These are phyloP conservation scores for Craseonycteris thonglongyai DNA, from an alignment of 2,113 vertebrate genomes.

Conservation along the genomic window DNA sequence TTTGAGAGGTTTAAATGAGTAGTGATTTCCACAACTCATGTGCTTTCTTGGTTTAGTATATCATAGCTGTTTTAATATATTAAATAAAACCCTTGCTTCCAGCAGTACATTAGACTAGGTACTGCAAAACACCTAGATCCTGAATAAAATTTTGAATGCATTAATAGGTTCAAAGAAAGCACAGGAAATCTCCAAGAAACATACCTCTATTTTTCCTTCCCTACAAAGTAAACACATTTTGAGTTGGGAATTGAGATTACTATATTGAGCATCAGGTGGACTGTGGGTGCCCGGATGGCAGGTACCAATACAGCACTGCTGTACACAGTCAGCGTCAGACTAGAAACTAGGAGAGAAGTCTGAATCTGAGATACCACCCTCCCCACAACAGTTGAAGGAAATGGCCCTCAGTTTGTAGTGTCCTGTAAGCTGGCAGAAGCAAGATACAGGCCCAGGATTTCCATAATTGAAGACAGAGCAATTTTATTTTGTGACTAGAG, in stretches of 20 bases:
- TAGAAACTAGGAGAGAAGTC: neutral
- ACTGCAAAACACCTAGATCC: neutral
- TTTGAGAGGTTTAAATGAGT: neutral
- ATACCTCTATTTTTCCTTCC: neutral
- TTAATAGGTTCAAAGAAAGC: neutral
- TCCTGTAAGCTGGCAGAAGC: neutral
- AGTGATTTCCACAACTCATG: neutral
- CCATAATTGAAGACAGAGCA: neutral
- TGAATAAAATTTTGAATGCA: constrained; percentile 7
- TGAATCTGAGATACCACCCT: neutral
- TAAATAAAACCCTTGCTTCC: constrained; percentile 14
- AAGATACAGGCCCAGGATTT: neutral
- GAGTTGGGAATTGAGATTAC: neutral
- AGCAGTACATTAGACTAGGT: neutral
- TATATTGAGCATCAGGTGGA: neutral
- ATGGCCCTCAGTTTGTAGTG: neutral
- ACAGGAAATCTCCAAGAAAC: neutral
- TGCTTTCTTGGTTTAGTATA: constrained; percentile 4
- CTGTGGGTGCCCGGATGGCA: neutral
- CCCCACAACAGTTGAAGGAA: neutral
- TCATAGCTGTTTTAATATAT: neutral
- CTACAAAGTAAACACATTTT: neutral
- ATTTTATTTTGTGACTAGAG: neutral
- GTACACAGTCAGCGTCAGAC: neutral
- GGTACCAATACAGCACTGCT: neutral